Base-by-base conservation (phyloP, 2,797 vertebrate genomes). In the Sitta carolinensis region DNA sequence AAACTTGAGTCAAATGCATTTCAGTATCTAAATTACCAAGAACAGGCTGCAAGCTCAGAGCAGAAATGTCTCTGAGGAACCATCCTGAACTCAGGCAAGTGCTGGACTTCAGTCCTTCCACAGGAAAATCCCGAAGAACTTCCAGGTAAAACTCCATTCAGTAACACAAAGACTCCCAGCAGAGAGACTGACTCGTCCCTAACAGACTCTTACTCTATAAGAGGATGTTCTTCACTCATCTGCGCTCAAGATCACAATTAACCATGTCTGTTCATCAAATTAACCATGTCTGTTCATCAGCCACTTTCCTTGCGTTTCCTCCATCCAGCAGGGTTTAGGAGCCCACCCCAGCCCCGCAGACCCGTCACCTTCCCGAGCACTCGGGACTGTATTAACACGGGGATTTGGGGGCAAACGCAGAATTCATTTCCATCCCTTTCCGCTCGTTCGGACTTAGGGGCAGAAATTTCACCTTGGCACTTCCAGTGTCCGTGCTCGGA, bases 371-470 rank as follows among this genome's bases (percentile, higher is more conserved):
- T 36, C 7, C 30, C 19, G 21, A 79, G 48, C 10, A 3, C 40
- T 8, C 36, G 36, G n/a, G n/a, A n/a, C n/a, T 5, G 4, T 51
- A 6, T 2, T 10, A 27, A 14, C 3, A 4, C 4, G 1, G 10
- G 2, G 10, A 8, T 0, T 55, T 55, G 1, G 5, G 6, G 16
- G 43, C 8, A 58, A 75, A n/a, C 7, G 26, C 10, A 11, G 26
- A 43, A 42, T 26, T 50, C 0, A 19, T 29, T 67, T 42, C 13
- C 0, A 13, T 57, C 58, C 51, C 13, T 62, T 84, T 34, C 38
- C 21, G 11, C 15, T 25, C 4, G n/a, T 57, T 7, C 0, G 0
- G 29, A 58, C 12, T 52, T 13, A 11, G 27, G 21, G 14, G 5
- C n/a, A 67, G 15, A 70, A 75, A 20, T 0, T 3, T 8, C 36